A percentile compares a stretch with the other conserved stretches of the same genome.
These are phyloP conservation scores for Felis chaus DNA, from an alignment of 2,113 vertebrate genomes.

Conservation along the genomic window DNA sequence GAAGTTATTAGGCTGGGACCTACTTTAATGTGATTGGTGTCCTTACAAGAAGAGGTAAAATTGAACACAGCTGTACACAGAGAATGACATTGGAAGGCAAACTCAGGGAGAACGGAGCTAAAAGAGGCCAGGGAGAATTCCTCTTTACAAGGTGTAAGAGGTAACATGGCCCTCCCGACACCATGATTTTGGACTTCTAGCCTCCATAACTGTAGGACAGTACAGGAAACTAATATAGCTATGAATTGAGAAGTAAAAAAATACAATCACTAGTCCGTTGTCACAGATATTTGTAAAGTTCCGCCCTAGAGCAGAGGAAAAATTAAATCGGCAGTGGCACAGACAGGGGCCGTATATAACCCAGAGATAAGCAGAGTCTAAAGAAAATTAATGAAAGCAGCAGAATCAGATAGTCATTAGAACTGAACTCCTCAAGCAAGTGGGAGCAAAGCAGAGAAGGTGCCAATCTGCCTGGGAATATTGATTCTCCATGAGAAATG, in stretches of 20 bases:
- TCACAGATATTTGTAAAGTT: not conserved
- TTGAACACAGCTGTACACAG: not conserved
- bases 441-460: rapidly evolving
- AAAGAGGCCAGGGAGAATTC: not conserved
- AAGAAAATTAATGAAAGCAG: not conserved
- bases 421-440: not conserved
- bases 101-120: not conserved
- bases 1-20: not conserved
- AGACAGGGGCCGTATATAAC: too few relatives aligned
- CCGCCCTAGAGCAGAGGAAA: not conserved
- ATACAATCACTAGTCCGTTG: not conserved
- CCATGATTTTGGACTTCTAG: not conserved
- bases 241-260: not conserved
- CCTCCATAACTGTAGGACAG: not conserved
- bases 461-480: not conserved
- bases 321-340: not conserved
- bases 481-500: rapidly evolving
- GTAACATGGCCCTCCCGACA: not conserved
- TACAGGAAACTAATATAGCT: not conserved
- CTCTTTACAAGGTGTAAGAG: rapidly evolving
- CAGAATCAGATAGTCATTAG: not conserved
- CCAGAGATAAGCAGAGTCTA: not conserved
- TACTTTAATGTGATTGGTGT: not conserved
- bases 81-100: too few relatives aligned
- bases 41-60: not conserved